Evolutionary conservation across 2,113 vertebrate species (phyloP).

Genomic region (Hippopotamus amphibius): DNA sequence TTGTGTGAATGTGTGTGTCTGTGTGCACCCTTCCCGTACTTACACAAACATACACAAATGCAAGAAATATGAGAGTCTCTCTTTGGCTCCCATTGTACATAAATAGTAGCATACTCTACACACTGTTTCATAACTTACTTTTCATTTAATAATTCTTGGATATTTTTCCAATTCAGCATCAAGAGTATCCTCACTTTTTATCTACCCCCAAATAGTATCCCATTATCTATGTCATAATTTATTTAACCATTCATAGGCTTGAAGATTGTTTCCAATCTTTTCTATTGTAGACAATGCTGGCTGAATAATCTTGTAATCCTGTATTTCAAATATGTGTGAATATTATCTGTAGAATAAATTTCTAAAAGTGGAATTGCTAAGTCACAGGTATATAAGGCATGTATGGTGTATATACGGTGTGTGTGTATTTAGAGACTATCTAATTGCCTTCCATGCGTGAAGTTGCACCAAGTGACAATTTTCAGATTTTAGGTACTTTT

Average conservation of each 20-base stretch:
- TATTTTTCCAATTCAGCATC: not conserved
- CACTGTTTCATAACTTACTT: not conserved
- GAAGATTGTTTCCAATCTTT: not conserved
- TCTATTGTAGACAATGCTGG: not conserved
- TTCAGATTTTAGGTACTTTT: not conserved
- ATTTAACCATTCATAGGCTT: not conserved
- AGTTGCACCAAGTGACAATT: not conserved
- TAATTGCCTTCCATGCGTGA: not conserved
- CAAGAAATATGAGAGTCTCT: not conserved
- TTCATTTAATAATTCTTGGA: not conserved
- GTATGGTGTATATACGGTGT: not conserved
- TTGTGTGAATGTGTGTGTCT: not conserved
- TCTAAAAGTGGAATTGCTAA: not conserved
- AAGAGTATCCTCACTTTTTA: not conserved
- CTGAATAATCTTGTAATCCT: not conserved
- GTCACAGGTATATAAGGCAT: not conserved
- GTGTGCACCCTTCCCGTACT: not conserved
- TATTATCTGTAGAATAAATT: not conserved
- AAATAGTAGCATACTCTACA: not conserved
- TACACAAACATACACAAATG: not conserved
- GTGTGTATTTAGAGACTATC: not conserved
- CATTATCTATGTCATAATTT: not conserved
- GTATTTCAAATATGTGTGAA: not conserved
- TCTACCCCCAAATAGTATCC: not conserved
- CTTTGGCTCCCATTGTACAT: not conserved